Percentiles rank a stretch among this genome's conserved stretches.
phyloP scores from a whole-genome alignment of 1,140 invertebrate species.

The Bombyx mandarina region DNA sequence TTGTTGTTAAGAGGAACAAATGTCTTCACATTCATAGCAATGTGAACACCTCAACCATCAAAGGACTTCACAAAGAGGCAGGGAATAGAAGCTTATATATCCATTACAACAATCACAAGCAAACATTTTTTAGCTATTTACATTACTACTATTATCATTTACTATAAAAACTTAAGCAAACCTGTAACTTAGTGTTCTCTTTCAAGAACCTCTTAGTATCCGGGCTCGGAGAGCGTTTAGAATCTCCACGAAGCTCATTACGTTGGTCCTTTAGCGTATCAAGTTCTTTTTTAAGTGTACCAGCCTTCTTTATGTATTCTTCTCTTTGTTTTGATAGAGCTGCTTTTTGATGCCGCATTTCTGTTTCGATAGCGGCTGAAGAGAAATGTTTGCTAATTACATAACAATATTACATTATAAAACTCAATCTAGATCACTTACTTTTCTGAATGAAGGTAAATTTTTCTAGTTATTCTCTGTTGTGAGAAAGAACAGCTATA shows the following conservation, averaged over 20 bases:
- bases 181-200: conserved; percentile 86
- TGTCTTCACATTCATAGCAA: too few species aligned
- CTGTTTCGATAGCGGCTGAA: conserved; percentile 80
- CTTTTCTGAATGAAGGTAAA: too few species aligned
- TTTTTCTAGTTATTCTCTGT: too few species aligned
- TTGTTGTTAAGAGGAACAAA: too few species aligned
- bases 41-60: too few species aligned
- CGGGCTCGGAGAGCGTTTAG: conserved; percentile 74
- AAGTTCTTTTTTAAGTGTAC: conserved; percentile 79
- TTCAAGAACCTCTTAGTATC: conserved; percentile 80
- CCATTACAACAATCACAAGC: too few species aligned
- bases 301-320: conserved; percentile 81
- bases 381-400: conserved; percentile 15
- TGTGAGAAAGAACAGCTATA: too few species aligned
- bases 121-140: too few species aligned
- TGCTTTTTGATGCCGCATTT: conserved; percentile 84
- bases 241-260: conserved; percentile 78
- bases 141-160: too few species aligned
- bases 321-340: conserved; percentile 82
- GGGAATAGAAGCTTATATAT: too few species aligned
- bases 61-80: too few species aligned
- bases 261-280: conserved; percentile 83
- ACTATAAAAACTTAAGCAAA: conserved; percentile 36
- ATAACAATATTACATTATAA: conserved; percentile 1
- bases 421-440: too few species aligned